These are phyloP conservation scores for Ethmia dodecea DNA, from an alignment of 2,888 invertebrate genomes.

Conservation along the genomic window DNA sequence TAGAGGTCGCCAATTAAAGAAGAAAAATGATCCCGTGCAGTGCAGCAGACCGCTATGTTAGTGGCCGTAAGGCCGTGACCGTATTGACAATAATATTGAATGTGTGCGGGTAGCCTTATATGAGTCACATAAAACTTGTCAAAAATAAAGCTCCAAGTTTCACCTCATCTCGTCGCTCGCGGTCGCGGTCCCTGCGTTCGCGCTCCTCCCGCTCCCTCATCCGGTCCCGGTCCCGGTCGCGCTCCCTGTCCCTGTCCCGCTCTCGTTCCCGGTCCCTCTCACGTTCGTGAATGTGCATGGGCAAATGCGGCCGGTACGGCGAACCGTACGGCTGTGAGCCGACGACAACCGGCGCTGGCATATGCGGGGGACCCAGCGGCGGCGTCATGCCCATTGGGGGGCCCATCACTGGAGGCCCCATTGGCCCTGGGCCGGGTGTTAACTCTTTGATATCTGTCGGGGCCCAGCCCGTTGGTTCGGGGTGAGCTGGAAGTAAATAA, in stretches of 20 bases:
- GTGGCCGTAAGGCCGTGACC: not conserved
- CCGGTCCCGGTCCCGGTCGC: constrained; percentile 41
- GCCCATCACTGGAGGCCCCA: constrained; percentile 38
- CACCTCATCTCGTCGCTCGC: constrained; percentile 50
- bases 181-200: constrained; percentile 45
- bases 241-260: constrained; percentile 60
- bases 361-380: constrained; percentile 36
- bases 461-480: constrained; percentile 76
- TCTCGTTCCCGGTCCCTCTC: constrained; percentile 56
- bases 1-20: not conserved
- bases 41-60: not conserved
- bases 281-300: constrained; percentile 34
- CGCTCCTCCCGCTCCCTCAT: constrained; percentile 38
- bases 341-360: constrained; percentile 33
- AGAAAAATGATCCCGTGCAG: not conserved
- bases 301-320: constrained; percentile 40
- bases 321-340: constrained; percentile 38
- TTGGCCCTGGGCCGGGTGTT: constrained; percentile 80
- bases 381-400: constrained; percentile 43
- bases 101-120: too few species aligned
- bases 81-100: not conserved
- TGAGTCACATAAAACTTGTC: too few species aligned
- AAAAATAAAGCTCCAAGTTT: not conserved
- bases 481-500: constrained; percentile 40
- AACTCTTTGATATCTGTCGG: constrained; percentile 83